Evolutionary conservation across 1,140 invertebrate genomes (phyloP), one percentile per base, ranked within the genome.

Genomic region (Alviniconcha marisindica): DNA sequence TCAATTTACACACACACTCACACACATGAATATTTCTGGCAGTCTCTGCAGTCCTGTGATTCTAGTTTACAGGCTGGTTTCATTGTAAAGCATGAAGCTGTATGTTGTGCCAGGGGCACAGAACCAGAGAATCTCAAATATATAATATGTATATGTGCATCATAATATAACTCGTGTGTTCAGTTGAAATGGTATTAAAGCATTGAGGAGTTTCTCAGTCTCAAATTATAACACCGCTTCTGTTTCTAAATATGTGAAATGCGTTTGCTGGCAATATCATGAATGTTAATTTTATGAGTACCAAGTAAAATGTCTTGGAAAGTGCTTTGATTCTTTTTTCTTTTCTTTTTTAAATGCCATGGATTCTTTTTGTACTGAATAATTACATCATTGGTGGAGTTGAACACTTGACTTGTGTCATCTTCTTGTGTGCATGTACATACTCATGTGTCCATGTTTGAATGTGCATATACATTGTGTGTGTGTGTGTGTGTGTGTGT

Each of bases 251-350:
- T 69, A 31, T 28, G n/a, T 69, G 63, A 69, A 7, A 69, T 69
- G 5, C 63, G n/a, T 69, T 69, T 69, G 24, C 24, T 10, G 24
- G 7, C 63, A 28, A 28, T 69, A 10, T 69, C 7, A 69, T 31
- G 5, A 69, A 48, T 48, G 44, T 48, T 10, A 5, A 48, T 48
- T 5, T n/a, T n/a, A n/a, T n/a, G 54, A n/a, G 54, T 69, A 10
- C n/a, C 63, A 69, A 69, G 63, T 36, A 69, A 69, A 69, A 69
- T 69, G 33, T 69, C 63, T 28, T 31, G 63, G n/a, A 69, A 74
- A 33, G 15, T 74, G 33, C 40, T 74, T 74, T 74, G 40, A 74
- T 28, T 38, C 28, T 28, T 71, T 71, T 71, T 71, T 71, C 66
- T 71, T 71, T 71, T 71, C 28, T 71, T 74, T 74, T 74, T 74